Evolutionary conservation across 2,888 invertebrate species (phyloP), one percentile per base, ranked within the genome.

Genomic region (Aphodius sticticus): DNA sequence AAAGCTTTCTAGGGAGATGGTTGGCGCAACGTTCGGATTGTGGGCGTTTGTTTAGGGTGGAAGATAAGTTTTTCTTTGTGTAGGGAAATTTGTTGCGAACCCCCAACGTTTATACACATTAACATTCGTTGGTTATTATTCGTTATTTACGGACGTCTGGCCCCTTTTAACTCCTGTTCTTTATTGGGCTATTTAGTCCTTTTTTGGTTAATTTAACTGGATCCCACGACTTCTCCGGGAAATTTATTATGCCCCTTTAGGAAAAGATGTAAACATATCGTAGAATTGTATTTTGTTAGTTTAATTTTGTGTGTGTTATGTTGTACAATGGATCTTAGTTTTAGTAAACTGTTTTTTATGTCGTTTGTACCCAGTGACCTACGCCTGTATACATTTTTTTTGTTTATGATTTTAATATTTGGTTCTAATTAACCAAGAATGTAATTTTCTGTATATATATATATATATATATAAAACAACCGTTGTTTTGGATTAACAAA

Each of bases 11-110:
- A 12, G 69, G 76, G n/a, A 53, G 26, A 76, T 76, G 79, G 12
- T 16, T 35, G 36, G 6, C 78, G 81, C 70, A 16, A 6, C 16
- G 69, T 76, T 35, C 16, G 6, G 53, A 78, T 78, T 72, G 71
- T 69, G 81, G 76, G 16, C 26, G 37, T 38, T 9, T 37, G 16
- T 35, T 36, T 35, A 74, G 35, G 35, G 74, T 35, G 74, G 84
- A 85, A 87, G 88, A 88, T 88, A 88, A 87, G 87, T 88, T 88
- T 88, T 88, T 88, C 87, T 87, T 87, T 81, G 84, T 86, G 85
- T 87, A 86, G 87, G 87, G 87, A 86, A 88, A 88, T 89, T 88
- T 89, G 88, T 88, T 88, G 86, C 88, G 87, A 88, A 88, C 86
- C 87, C 84, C 86, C 74, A 88, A 88, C 88, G 87, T 88, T 89